Evolutionary conservation across 2,888 invertebrate species (phyloP).

Genomic region (Galeruca laticollis): DNA sequence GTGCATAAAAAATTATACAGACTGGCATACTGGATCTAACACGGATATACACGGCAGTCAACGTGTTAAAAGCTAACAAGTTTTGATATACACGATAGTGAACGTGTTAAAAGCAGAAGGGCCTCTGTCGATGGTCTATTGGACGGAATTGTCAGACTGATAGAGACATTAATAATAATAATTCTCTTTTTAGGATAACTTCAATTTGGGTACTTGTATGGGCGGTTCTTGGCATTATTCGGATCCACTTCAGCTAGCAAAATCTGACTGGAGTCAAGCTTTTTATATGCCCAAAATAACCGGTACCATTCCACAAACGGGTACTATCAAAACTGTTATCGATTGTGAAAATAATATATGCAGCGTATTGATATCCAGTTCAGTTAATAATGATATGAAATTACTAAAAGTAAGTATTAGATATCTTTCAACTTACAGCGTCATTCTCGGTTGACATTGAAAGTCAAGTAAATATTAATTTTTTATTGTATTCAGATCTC

Average conservation of each 20-base stretch:
- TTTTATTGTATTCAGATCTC: conserved; percentile 62
- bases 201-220: conserved; percentile 71
- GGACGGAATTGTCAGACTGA: no score
- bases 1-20: no score
- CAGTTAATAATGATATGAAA: conserved; percentile 75
- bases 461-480: neutral
- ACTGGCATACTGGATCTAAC: no score
- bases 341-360: conserved; percentile 66
- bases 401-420: conserved; percentile 67
- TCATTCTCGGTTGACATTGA: no score
- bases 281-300: conserved; percentile 75
- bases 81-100: no score
- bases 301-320: conserved; percentile 73
- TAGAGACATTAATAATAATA: neutral
- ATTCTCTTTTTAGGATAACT: conserved; percentile 66
- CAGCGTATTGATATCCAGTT: conserved; percentile 75
- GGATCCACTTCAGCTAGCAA: conserved; percentile 71
- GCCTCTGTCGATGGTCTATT: no score
- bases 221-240: conserved; percentile 68
- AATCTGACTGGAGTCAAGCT: conserved; percentile 72
- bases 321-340: conserved; percentile 69
- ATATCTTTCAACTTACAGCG: no score
- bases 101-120: no score
- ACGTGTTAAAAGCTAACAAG: no score
- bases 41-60: no score